Evolutionary conservation across 2,113 vertebrate species (phyloP).

Genomic region (Cryptoleucopteryx plumbea): DNA sequence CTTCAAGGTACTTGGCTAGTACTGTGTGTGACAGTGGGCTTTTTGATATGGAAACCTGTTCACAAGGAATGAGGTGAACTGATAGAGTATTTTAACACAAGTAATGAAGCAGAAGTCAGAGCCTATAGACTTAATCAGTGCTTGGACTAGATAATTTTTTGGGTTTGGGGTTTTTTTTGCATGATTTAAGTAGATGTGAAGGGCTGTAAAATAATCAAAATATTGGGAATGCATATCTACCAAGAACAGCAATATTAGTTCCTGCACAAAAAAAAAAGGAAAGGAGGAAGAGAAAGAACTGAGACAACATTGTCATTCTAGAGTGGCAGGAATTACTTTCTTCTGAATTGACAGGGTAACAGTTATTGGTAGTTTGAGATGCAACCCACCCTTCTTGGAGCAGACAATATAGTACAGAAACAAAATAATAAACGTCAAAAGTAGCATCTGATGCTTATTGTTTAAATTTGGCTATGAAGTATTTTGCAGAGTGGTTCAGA

Average conservation of each 20-base stretch:
- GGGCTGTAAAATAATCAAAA: background rate
- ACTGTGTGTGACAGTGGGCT: background rate
- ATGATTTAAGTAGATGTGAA: background rate
- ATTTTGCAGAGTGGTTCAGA: background rate
- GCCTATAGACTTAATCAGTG: background rate
- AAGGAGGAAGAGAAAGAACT: background rate
- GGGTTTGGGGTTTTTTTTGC: background rate
- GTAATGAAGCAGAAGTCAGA: background rate
- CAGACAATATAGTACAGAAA: background rate
- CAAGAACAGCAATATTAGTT: background rate
- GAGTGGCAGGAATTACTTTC: background rate
- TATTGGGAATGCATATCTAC: background rate
- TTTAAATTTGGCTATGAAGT: background rate
- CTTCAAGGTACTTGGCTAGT: background rate
- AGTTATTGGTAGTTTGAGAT: background rate
- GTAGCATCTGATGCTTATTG: background rate
- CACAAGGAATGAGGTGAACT: background rate
- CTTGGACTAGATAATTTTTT: background rate
- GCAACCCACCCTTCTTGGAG: background rate
- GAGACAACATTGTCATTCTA: background rate
- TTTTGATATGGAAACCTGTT: background rate
- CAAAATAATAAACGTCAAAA: background rate
- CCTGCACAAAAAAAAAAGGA: background rate
- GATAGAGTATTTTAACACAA: background rate
- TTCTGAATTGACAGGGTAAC: background rate